Evolutionary conservation across 2,888 invertebrate species (phyloP).

Genomic region (Entomobrya proxima): DNA sequence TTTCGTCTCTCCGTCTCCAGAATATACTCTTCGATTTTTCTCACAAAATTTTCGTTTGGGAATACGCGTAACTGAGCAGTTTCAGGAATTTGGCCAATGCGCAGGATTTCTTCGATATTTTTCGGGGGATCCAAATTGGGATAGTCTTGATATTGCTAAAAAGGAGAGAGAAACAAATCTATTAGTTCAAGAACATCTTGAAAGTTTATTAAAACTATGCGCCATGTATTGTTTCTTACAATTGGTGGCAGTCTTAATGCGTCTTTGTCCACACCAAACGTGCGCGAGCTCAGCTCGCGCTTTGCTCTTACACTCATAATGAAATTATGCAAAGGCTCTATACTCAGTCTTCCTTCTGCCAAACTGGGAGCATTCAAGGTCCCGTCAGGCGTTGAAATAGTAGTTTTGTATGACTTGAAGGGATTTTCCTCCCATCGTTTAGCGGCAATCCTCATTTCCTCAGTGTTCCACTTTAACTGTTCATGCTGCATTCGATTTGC

Average conservation of each 20-base stretch:
- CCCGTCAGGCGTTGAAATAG: not conserved
- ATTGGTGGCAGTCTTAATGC: constrained; percentile 67
- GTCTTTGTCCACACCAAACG: constrained; percentile 44
- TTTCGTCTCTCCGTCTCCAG: constrained; percentile 86
- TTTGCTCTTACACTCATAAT: constrained; percentile 41
- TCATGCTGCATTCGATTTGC: constrained; percentile 87
- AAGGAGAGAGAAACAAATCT: not conserved
- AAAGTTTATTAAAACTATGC: not conserved
- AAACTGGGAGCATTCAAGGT: constrained; percentile 36
- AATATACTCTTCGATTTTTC: constrained; percentile 89
- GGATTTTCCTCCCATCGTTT: constrained; percentile 63
- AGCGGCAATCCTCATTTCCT: constrained; percentile 60
- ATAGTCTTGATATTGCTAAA: constrained; percentile 60
- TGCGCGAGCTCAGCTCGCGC: not conserved
- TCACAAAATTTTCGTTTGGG: constrained; percentile 69
- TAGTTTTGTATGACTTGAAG: constrained; percentile 39
- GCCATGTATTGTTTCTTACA: constrained; percentile 47
- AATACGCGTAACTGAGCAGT: constrained; percentile 69
- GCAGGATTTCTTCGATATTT: constrained; percentile 69
- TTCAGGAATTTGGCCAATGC: constrained; percentile 67
- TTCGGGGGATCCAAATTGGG: constrained; percentile 59
- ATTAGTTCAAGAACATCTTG: not conserved
- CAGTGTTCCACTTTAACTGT: constrained; percentile 78
- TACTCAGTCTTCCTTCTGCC: constrained; percentile 45
- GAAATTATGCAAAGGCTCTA: constrained; percentile 47